Base-by-base conservation (phyloP, 1,140 invertebrate genomes). In the Papilio glaucus region DNA sequence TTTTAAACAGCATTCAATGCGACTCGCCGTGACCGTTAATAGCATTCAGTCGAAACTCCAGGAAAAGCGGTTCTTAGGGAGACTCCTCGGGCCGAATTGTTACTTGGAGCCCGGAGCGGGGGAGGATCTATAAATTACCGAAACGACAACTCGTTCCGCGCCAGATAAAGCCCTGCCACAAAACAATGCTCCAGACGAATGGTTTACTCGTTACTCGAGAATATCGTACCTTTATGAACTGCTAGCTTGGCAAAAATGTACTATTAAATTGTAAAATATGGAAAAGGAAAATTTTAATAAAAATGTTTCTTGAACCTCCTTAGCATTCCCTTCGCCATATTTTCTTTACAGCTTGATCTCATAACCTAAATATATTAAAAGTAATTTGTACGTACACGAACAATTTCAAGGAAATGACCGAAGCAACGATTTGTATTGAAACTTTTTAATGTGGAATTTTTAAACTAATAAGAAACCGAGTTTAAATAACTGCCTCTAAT, bases 121-220 rank as follows among this genome's bases (percentile, higher is more conserved):
- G 85, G 86, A 85, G 90, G 81, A 87, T 86, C 88, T 90, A 91
- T 91, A 91, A 91, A 90, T 91, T 89, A 91, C 87, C 81, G 83
- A 73, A 91, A 90, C 86, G 89, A 91, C 89, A 91, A 89, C 88
- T 91, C 88, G 87, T 88, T 91, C 85, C 78, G 78, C 83, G 83
- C 85, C 86, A 91, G 89, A 91, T 91, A 91, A 91, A 90, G 89
- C 89, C 82, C 85, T 83, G 85, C 86, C 86, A 79, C 89, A 88
- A 91, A 89, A 91, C 89, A 91, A 91, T 91, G 83, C 85, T 83
- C 83, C 76, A 76, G 86, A 87, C 86, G 84, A 89, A 88, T 85
- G 84, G 81, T 80, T 86, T 75, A 85, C 82, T 87, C 84, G 84
- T 89, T 87, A 87, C 77, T 77, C 78, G 78, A 75, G 74, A 85